Base-by-base conservation (phyloP, 2,888 invertebrate species). In the Cheilosia variabilis region DNA sequence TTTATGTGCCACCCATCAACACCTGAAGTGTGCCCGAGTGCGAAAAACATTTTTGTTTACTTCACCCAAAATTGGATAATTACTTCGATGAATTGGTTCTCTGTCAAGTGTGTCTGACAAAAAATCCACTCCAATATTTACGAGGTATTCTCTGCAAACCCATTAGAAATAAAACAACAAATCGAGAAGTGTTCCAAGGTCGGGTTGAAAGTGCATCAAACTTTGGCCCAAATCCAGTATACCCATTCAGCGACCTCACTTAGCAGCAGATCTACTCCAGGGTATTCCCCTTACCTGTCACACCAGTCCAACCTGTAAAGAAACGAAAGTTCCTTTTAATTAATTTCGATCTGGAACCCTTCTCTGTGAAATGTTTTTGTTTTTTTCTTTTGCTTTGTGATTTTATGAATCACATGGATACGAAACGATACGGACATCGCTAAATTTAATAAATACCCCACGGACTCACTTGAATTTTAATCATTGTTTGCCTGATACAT, bases 401-500 rank as follows among this genome's bases (percentile, higher is more conserved):
- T 19, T 31, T 47, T 15, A 19, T 63, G 17, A 63, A 34, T 19
- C 47, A 31, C 19, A 13, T 9, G 6, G 15, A 19, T 4, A 31
- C 15, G 55, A 68, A 27, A 6, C 0, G 19, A 19, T 1, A 19
- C 19, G 50, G 71, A 37, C 58, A 60, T 60, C 13, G 4, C 22
- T 15, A 22, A 53, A 53, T 53, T 43, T 60, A 72, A 45, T 53
- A 62, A 43, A 53, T 10, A 31, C 45, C 24, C 27, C 50, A 72
- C 43, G 53, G 43, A 72, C 41, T 53, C 24, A 45, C 31, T 45
- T 43, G 62, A 72, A 53, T 72, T 62, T 72, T 72, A 72, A 72
- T 72, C 72, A 52, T 45, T 62, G 27, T 72, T 53, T 53, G 17
- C 50, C 41, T 7, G 55, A n/a, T 17, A 37, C 50, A 52, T 52